These are phyloP conservation scores for Dryocosmus kuriphilus DNA, from an alignment of 2,888 invertebrate species.

Conservation along the genomic window DNA sequence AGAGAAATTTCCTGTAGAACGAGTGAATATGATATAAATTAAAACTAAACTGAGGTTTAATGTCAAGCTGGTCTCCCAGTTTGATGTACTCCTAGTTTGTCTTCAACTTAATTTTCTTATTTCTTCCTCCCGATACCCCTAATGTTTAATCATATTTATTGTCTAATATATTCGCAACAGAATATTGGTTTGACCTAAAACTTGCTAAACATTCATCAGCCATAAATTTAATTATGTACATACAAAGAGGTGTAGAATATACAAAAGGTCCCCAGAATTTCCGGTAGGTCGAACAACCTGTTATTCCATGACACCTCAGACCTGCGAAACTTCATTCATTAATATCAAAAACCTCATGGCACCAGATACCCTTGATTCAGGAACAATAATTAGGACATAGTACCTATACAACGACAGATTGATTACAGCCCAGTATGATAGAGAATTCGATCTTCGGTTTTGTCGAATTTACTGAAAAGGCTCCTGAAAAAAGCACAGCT, in stretches of 20 bases:
- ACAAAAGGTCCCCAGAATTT: neutral
- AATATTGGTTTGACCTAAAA: neutral
- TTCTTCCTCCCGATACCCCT: too few species aligned
- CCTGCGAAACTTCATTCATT: constrained; percentile 60
- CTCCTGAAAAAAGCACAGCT: neutral
- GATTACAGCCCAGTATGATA: neutral
- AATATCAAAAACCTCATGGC: constrained; percentile 55
- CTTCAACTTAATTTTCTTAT: too few species aligned
- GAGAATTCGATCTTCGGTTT: neutral
- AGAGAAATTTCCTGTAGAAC: neutral
- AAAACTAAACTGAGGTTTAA: neutral
- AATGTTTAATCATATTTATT: too few species aligned
- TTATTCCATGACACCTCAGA: constrained; percentile 36
- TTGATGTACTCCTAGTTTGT: too few species aligned
- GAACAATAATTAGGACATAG: neutral
- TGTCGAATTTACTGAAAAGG: neutral
- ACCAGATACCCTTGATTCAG: constrained; percentile 5
- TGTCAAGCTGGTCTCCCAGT: too few species aligned
- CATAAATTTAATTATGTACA: neutral
- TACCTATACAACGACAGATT: neutral
- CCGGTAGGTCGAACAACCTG: neutral
- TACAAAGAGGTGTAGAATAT: constrained; percentile 2
- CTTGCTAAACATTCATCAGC: neutral
- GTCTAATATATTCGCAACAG: neutral
- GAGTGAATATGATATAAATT: neutral